phyloP scores from a whole-genome alignment of 2,113 vertebrate genomes.

The Pogonocichla stellata region DNA sequence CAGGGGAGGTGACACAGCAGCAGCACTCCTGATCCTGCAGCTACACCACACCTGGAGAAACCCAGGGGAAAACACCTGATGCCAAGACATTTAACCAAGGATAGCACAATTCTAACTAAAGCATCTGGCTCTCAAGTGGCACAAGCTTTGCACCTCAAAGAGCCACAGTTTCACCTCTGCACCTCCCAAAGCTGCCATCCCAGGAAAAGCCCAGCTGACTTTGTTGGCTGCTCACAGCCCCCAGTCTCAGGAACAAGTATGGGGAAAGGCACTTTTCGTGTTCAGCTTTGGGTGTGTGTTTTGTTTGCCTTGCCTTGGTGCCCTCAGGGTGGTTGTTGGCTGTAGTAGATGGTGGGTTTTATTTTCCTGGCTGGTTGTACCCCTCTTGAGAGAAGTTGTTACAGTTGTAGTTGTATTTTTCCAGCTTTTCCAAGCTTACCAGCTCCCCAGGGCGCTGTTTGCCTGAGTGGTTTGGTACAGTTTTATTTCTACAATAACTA shows the following conservation, averaged over 20 bases:
- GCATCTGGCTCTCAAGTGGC: neutral
- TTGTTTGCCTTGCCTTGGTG: constrained; percentile 1
- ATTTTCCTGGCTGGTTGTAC: constrained; percentile 49
- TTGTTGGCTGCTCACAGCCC: neutral
- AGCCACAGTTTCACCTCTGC: neutral
- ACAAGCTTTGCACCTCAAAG: neutral
- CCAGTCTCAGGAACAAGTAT: neutral
- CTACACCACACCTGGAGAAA: fast-evolving
- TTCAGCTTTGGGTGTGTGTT: neutral
- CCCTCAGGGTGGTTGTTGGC: constrained; percentile 12
- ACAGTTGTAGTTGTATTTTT: constrained; percentile 44
- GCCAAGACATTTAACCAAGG: neutral
- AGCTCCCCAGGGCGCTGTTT: constrained; percentile 27
- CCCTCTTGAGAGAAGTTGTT: constrained; percentile 15
- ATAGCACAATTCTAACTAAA: neutral
- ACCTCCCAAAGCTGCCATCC: neutral
- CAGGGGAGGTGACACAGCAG: neutral
- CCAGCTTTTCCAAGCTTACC: constrained; percentile 46
- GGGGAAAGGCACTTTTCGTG: neutral
- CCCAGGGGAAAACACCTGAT: neutral
- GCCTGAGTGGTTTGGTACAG: constrained; percentile 59
- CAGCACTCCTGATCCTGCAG: fast-evolving
- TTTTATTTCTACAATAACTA: constrained; percentile 66
- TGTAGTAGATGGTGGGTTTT: neutral
- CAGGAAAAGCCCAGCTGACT: neutral